These are phyloP conservation scores for Stegostoma tigrinum DNA, from an alignment of 2,113 vertebrate genomes.

Conservation along the genomic window DNA sequence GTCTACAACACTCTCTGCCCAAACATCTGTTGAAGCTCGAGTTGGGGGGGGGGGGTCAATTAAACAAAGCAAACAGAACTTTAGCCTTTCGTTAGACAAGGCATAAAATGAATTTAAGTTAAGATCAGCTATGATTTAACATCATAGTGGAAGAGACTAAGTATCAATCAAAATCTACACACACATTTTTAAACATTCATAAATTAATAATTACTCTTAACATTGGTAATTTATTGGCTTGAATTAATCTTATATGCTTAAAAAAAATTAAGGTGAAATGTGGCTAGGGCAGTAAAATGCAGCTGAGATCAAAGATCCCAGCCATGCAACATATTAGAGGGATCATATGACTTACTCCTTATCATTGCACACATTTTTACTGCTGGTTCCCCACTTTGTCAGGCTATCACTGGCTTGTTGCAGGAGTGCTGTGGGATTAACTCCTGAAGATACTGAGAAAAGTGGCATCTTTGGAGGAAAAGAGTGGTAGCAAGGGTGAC, in stretches of 20 bases:
- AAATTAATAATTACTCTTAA: neutral
- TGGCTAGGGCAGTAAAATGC: no score
- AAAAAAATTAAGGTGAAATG: no score
- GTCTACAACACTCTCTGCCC: neutral
- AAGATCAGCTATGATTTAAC: neutral
- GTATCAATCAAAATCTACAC: neutral
- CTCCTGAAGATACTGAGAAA: neutral
- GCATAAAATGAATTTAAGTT: neutral
- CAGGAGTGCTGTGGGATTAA: neutral
- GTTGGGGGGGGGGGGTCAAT: no score
- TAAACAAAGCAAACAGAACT: neutral
- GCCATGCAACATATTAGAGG: neutral
- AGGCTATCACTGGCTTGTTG: neutral
- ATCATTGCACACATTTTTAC: neutral
- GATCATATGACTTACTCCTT: neutral
- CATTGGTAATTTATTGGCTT: neutral
- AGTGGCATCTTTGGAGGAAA: neutral
- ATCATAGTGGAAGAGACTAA: neutral
- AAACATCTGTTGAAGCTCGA: neutral
- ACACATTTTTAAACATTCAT: neutral
- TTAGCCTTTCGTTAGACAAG: neutral
- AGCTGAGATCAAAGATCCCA: neutral
- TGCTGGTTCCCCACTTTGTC: neutral
- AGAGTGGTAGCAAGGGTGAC: neutral
- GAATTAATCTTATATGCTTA: no score